Evolutionary conservation across 2,888 invertebrate genomes (phyloP).

Genomic region (Agrotis ipsilon): DNA sequence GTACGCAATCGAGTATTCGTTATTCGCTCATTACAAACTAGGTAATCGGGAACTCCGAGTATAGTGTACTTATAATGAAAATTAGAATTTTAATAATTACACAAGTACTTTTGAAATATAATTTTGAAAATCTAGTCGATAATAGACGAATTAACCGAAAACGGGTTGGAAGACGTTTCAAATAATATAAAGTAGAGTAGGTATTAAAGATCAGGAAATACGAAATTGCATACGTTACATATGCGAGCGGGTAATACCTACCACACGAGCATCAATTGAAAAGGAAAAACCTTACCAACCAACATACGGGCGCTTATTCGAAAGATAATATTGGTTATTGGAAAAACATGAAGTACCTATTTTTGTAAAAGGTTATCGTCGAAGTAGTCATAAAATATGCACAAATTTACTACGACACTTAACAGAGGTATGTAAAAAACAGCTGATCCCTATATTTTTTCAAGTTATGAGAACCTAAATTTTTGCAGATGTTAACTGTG

Average conservation of each 20-base stretch:
- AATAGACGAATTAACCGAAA: not conserved
- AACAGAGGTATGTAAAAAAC: no score
- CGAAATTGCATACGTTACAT: not conserved
- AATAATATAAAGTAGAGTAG: not conserved
- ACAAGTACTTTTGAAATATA: no score
- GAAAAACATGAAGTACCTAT: slow-evolving; percentile 19
- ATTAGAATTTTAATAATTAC: no score
- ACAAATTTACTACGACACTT: no score
- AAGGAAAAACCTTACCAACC: slow-evolving; percentile 20
- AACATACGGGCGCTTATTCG: slow-evolving; percentile 2
- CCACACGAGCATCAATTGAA: slow-evolving; percentile 7
- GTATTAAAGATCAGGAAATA: not conserved
- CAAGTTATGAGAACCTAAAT: no score
- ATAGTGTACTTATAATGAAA: no score
- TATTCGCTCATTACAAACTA: slow-evolving; percentile 7
- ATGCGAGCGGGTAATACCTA: slow-evolving; percentile 3
- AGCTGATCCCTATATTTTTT: no score
- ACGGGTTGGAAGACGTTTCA: not conserved
- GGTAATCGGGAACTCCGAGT: no score
- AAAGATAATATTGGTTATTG: slow-evolving; percentile 18
- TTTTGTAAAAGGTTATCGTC: not conserved
- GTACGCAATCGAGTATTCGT: slow-evolving; percentile 12
- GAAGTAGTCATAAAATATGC: no score
- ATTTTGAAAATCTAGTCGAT: no score
- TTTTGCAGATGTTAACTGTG: no score